Conservation (phyloP, 2,113 vertebrate genomes). For the Anoura caudifer region DNA sequence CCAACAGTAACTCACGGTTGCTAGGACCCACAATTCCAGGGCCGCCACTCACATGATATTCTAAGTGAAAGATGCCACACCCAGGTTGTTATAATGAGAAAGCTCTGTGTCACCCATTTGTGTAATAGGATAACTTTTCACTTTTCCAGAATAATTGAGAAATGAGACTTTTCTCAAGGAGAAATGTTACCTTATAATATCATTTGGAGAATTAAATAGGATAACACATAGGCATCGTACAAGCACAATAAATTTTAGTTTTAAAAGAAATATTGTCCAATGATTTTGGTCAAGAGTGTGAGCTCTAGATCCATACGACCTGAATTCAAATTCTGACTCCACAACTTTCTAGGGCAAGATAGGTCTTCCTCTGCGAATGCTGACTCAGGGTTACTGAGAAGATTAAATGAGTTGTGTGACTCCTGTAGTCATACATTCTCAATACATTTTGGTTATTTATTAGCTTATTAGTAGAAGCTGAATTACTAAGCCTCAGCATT, state of each 20-base stretch:
- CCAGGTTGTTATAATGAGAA: background rate
- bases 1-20: background rate
- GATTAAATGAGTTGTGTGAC: background rate
- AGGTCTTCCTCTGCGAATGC: background rate
- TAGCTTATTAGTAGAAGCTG: background rate
- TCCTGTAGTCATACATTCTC: background rate
- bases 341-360: background rate
- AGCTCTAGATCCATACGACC: background rate
- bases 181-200: background rate
- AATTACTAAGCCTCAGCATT: background rate
- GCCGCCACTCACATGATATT: background rate
- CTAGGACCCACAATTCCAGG: background rate
- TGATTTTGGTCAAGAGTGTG: background rate
- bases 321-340: background rate
- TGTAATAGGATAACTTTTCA: background rate
- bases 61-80: background rate
- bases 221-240: background rate
- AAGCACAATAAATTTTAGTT: background rate
- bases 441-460: background rate
- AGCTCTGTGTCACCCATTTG: background rate
- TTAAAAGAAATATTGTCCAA: background rate
- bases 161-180: constrained; percentile 15
- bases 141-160: background rate
- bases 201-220: background rate
- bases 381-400: background rate